These are phyloP conservation scores for Peromyscus nudipes DNA, from an alignment of 2,797 vertebrate species.

Conservation along the genomic window DNA sequence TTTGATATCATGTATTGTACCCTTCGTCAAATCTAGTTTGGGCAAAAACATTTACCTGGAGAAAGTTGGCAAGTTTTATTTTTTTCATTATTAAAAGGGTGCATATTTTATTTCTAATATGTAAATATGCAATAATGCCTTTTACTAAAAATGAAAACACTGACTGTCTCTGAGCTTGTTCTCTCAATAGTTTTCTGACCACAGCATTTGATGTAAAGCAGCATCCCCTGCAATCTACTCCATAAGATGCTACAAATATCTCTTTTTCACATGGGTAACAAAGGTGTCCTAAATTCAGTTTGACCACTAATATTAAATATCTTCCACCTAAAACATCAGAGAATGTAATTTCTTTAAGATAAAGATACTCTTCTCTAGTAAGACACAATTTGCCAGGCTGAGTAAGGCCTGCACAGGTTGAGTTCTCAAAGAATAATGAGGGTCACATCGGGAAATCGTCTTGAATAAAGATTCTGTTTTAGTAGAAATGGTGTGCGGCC, in stretches of 20 bases:
- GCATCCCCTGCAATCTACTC: background rate
- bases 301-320: background rate
- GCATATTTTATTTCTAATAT: background rate
- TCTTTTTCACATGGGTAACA: background rate
- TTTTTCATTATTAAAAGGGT: slow-evolving; percentile 34
- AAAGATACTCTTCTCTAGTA: background rate
- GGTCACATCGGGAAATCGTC: background rate
- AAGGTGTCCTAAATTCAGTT: slow-evolving; percentile 11
- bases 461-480: background rate
- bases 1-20: background rate
- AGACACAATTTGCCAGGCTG: background rate
- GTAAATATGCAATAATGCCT: background rate
- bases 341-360: background rate
- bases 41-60: background rate
- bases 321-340: background rate
- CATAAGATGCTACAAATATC: background rate
- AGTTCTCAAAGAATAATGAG: background rate
- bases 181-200: slow-evolving; percentile 14
- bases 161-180: background rate
- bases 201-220: background rate
- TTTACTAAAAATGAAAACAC: background rate
- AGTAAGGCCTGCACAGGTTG: background rate
- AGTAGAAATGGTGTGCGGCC: background rate
- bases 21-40: slow-evolving; percentile 5
- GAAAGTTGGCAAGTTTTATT: background rate